phyloP scores from a whole-genome alignment of 1,140 invertebrate genomes.

The Drosophila asahinai region DNA sequence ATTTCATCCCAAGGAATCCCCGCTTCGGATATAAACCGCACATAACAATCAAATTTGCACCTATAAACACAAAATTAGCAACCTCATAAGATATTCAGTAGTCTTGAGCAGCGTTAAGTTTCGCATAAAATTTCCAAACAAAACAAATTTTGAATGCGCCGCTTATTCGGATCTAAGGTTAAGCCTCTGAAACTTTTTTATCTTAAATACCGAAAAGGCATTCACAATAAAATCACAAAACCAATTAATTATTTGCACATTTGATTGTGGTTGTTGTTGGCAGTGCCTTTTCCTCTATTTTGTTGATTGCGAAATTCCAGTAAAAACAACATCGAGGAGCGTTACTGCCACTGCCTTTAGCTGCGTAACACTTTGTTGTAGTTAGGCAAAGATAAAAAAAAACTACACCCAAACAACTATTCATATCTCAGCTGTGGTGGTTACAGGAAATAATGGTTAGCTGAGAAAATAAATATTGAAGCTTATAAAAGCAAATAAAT shows the following conservation, averaged over 20 bases:
- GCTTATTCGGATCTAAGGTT: constrained; percentile 41
- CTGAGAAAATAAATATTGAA: not conserved
- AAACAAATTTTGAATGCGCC: constrained; percentile 24
- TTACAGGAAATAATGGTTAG: constrained; percentile 16
- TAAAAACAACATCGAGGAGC: constrained; percentile 22
- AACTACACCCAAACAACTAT: constrained; percentile 25
- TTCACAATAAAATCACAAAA: constrained; percentile 48
- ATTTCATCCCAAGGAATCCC: not conserved
- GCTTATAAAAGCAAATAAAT: not conserved
- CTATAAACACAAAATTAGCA: constrained; percentile 15
- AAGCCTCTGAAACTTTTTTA: constrained; percentile 39
- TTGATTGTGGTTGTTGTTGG: constrained; percentile 30
- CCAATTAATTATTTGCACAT: constrained; percentile 74
- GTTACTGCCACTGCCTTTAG: constrained; percentile 21
- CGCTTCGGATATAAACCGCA: not conserved
- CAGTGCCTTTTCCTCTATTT: constrained; percentile 16
- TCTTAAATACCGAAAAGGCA: constrained; percentile 35
- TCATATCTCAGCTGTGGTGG: constrained; percentile 35
- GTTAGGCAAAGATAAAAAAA: constrained; percentile 30
- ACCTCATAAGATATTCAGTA: constrained; percentile 30
- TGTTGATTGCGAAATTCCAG: constrained; percentile 57
- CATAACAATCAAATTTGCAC: constrained; percentile 15
- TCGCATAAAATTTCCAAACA: constrained; percentile 20
- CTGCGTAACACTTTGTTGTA: constrained; percentile 64
- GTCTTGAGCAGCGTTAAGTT: constrained; percentile 9